A percentile compares a stretch with the other conserved stretches of the same genome.
phyloP scores from a whole-genome alignment of 2,797 vertebrate species.

The Neosilurus hyrtlii region DNA sequence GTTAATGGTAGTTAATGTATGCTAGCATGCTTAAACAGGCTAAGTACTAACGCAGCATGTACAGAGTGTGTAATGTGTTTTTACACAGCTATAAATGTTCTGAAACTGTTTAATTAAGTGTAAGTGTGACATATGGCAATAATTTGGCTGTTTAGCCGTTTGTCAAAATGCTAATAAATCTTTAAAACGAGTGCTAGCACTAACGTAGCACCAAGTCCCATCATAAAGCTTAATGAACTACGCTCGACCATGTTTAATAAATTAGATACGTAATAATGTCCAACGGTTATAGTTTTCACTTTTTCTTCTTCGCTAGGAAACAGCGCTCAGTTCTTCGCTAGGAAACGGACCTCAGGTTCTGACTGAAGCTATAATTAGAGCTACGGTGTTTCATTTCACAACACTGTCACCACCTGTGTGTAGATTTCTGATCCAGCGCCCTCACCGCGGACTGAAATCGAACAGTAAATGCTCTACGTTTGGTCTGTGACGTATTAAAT shows the following conservation, averaged over 20 bases:
- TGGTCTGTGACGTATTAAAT: slow-evolving; percentile 34
- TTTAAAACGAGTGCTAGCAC: background rate
- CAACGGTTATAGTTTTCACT: background rate
- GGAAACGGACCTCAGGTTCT: background rate
- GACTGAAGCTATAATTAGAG: background rate
- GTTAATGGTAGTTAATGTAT: too few species aligned
- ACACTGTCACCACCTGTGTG: slow-evolving; percentile 12
- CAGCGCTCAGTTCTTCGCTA: background rate
- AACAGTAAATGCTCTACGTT: slow-evolving; percentile 44
- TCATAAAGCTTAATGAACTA: background rate
- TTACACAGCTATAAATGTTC: background rate
- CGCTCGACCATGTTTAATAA: background rate
- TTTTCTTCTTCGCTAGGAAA: background rate
- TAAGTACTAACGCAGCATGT: background rate
- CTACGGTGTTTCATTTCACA: background rate
- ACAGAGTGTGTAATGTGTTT: background rate
- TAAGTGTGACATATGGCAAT: background rate
- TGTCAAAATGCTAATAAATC: background rate
- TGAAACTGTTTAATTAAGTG: background rate
- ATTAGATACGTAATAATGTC: background rate
- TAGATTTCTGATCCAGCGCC: background rate
- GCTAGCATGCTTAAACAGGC: background rate
- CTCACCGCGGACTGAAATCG: slow-evolving; percentile 38
- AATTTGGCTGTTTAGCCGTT: background rate
- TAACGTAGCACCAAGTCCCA: background rate